Base-by-base conservation (phyloP, 2,113 vertebrate genomes). In the Tragelaphus strepsiceros region DNA sequence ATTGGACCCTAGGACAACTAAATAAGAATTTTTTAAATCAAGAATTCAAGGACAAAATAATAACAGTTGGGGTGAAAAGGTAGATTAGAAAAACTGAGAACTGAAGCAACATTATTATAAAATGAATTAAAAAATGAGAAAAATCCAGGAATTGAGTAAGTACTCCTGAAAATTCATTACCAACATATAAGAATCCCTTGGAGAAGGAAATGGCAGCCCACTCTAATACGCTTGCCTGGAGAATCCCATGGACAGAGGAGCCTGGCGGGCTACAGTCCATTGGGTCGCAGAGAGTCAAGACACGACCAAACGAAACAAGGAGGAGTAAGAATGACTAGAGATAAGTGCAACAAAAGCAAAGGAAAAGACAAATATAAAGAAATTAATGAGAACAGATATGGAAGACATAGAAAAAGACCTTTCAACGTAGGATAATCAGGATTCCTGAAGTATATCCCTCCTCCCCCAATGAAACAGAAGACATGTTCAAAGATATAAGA, bases 41-140 rank as follows among this genome's bases (percentile, higher is more conserved):
- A 80, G 46, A 78, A 49, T 81, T 95, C 56, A 80, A 91, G 67
- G 30, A 14, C 30, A 39, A 15, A 87, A 81, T 51, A 3, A 17
- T 51, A 74, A 58, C 12, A 85, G 17, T 56, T 56, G 13, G 30
- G 30, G 6, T 94, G 26, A 78, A 93, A 67, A 87, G 15, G 19
- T 16, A 39, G 35, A 80, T 32, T 64, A 93, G 58, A 96, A 80
- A 84, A 82, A 62, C 13, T 22, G 59, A 88, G n/a, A 89, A 26
- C 12, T 21, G 49, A 84, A 82, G 9, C 28, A 91, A 85, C 28
- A 59, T 59, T 35, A 26, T 77, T 62, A 83, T 54, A 71, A 94
- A 97, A 84, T 49, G 26, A 93, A 61, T n/a, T 39, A 14, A 95
- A 85, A 95, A 92, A 64, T 53, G 56, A 89, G 32, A 71, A 35